phyloP scores from a whole-genome alignment of 2,797 vertebrate genomes.

The Sebastes itinus region DNA sequence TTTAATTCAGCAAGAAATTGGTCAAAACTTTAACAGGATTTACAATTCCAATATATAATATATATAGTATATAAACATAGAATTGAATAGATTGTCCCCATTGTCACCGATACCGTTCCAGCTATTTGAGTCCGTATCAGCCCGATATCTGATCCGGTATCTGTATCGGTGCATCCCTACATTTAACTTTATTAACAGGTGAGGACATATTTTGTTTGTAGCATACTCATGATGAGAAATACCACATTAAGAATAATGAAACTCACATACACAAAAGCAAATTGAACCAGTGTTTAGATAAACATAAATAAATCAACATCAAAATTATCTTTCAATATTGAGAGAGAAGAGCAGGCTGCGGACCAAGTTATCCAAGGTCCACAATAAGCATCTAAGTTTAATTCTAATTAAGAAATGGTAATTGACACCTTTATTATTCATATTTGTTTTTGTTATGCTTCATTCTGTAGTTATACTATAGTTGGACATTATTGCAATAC shows the following conservation, averaged over 20 bases:
- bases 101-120: too few species aligned
- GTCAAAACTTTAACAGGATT: too few species aligned
- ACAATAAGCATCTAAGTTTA: background rate
- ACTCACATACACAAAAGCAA: conserved; percentile 8
- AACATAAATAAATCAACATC: background rate
- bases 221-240: background rate
- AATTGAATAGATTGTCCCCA: fast-evolving
- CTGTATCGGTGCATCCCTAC: too few species aligned
- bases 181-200: conserved; percentile 3
- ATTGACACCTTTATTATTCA: background rate
- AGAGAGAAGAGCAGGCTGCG: background rate
- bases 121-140: too few species aligned
- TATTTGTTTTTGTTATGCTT: background rate
- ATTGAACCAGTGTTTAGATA: background rate
- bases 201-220: background rate
- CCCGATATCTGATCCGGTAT: too few species aligned
- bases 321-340: background rate
- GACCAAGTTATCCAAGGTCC: background rate
- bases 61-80: too few species aligned
- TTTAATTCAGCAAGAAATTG: too few species aligned
- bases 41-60: fast-evolving
- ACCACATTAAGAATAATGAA: conserved; percentile 14
- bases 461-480: background rate
- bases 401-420: background rate
- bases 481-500: conserved; percentile 6